Evolutionary conservation across 2,888 invertebrate species (phyloP), one percentile per base, ranked within the genome.

Genomic region (Masnerella sp.): DNA sequence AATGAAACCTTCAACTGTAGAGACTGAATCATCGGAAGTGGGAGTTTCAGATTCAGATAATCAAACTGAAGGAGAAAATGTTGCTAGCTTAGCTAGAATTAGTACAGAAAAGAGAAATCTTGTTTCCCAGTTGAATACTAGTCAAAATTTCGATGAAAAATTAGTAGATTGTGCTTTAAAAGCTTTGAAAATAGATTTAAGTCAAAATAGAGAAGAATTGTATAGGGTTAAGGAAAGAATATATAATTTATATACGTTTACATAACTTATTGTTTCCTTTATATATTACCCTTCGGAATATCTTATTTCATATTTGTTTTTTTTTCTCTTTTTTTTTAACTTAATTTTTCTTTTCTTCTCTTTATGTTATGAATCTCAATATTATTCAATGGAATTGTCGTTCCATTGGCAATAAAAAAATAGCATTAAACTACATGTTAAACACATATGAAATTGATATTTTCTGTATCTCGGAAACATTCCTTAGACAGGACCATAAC

Each of bases 401-500:
- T 0, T 54, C 54, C 1, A 28, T 54, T 11, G 4, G 1, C 2
- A 54, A 54, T 17, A 54, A 54, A 34, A 28, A 2, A 2, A 40
- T 28, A 28, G 38, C 17, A 25, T n/a, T 54, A 5, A 25, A 2
- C 12, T 32, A 9, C n/a, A 42, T 56, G 8, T 12, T 56, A 3
- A 18, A 42, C 17, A 38, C 22, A 18, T 43, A 9, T 34, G 2
- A 34, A 14, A 25, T 59, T 15, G 59, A 59, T 45, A 45, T 59
- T 11, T 45, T 59, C 18, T 59, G 43, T 36, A 1, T 59, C 9
- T 59, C 59, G 4, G 59, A 59, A 20, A 59, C 59, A 8, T 36
- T 25, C 36, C 5, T 59, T 4, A 5, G 5, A 17, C 4, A 1
- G 0, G 22, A 36, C 14, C 32, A 45, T 36, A 59, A n/a, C 3